Base-by-base conservation (phyloP, 1,140 invertebrate genomes). In the Adoxophyes honmai region DNA sequence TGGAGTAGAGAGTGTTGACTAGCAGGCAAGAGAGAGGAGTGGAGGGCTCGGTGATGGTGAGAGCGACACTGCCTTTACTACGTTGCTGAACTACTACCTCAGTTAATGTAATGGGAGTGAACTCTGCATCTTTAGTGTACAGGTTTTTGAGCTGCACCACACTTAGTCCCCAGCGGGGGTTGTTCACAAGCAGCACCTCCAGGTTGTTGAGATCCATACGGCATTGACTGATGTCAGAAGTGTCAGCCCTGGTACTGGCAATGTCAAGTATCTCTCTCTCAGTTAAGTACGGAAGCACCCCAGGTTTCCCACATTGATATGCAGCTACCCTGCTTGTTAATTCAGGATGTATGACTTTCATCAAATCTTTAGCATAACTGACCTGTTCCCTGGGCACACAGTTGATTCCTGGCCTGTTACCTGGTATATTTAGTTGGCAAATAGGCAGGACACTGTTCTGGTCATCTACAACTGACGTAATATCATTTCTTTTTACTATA, bases 21-120 rank as follows among this genome's bases (percentile, higher is more conserved):
- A 94, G 74, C 5, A 91, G 84, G 76, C 94, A 95, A 42, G 90
- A 91, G 39, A 93, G 90, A n/a, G 94, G 94, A 35, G 94, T 82
- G 16, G 91, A 90, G 0, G 93, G 93, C 68, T 93, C 88, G 44
- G 89, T 62, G 16, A 94, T 77, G 15, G 89, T 68, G 57, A 94
- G 79, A 51, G 90, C 91, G 1, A 92, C 80, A 64, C 84, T 88
- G 55, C 89, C 89, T 37, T 86, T 86, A 16, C 85, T 78, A 3
- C 91, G 70, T 37, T 89, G 78, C 18, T 89, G 76, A n/a, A 90
- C 77, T 36, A 93, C 75, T 68, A 91, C 69, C 54, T 93, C 91
- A 82, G 82, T 80, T 5, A 73, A 70, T 8, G 62, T 61, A 0
- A 90, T 64, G 0, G 73, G 61, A 1, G 64, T 54, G 57, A 70